Evolutionary conservation across 1,140 invertebrate species (phyloP).

Genomic region (Drosophila dunni): DNA sequence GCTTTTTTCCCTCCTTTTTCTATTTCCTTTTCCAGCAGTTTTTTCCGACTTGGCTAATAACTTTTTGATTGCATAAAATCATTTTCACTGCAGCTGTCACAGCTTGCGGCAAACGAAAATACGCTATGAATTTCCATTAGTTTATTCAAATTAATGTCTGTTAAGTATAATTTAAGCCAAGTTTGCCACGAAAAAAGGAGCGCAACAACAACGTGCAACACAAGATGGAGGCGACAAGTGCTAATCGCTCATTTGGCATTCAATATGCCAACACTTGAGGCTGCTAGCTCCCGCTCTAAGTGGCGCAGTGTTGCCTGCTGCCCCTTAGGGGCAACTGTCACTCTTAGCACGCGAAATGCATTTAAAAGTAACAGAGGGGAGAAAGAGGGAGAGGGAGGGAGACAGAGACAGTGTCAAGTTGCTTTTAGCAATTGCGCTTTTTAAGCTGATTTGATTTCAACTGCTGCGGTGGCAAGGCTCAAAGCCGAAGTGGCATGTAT

Average conservation of each 20-base stretch:
- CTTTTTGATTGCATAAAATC: slow-evolving; percentile 27
- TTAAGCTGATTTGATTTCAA: slow-evolving; percentile 68
- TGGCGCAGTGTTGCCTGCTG: background rate
- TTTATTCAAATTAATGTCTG: slow-evolving; percentile 60
- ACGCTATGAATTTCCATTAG: slow-evolving; percentile 7
- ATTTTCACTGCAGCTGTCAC: slow-evolving; percentile 9
- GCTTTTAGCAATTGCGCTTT: slow-evolving; percentile 66
- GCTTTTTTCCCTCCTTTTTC: background rate
- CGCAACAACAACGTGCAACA: slow-evolving; percentile 5
- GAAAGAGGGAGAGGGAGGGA: background rate
- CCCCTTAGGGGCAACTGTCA: slow-evolving; percentile 26
- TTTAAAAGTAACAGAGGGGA: slow-evolving; percentile 11
- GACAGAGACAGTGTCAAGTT: slow-evolving; percentile 42
- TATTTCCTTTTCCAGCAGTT: background rate
- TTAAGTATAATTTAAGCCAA: slow-evolving; percentile 54
- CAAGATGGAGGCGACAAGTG: slow-evolving; percentile 49
- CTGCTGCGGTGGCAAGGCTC: slow-evolving; percentile 37
- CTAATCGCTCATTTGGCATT: slow-evolving; percentile 74
- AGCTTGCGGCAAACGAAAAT: background rate
- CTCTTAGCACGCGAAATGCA: slow-evolving; percentile 52
- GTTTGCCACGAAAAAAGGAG: background rate
- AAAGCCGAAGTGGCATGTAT: slow-evolving; percentile 11
- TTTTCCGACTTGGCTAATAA: slow-evolving; percentile 3
- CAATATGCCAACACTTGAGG: slow-evolving; percentile 54
- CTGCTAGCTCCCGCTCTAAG: background rate